Conservation (phyloP, 1,140 invertebrate genomes). For the Ceratosolen solmsi region DNA sequence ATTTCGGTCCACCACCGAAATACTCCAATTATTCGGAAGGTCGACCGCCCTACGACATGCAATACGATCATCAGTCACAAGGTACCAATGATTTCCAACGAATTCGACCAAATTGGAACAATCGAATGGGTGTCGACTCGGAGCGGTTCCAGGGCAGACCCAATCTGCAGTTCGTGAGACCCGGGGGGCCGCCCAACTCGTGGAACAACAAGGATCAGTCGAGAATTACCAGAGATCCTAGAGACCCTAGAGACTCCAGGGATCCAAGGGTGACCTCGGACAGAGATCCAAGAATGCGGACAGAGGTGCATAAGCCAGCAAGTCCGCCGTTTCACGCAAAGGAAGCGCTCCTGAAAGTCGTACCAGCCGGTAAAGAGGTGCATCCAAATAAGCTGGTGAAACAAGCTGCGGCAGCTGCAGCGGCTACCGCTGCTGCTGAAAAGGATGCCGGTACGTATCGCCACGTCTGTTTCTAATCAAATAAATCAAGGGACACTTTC, state of each 20-base stretch:
- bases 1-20: background rate
- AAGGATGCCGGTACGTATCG: constrained; percentile 30
- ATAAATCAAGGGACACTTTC: no score
- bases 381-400: constrained; percentile 35
- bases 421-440: constrained; percentile 9
- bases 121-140: background rate
- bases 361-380: constrained; percentile 38
- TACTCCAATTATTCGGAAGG: constrained; percentile 35
- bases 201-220: constrained; percentile 35
- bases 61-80: constrained; percentile 12
- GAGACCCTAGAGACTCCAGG: constrained; percentile 20
- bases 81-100: constrained; percentile 9
- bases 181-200: constrained; percentile 17
- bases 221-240: background rate
- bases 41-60: constrained; percentile 20
- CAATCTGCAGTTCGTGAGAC: constrained; percentile 22
- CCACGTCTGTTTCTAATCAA: background rate
- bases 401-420: background rate
- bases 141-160: constrained; percentile 16
- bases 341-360: background rate
- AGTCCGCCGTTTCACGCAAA: background rate
- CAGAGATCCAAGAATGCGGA: constrained; percentile 25
- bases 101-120: background rate
- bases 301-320: background rate
- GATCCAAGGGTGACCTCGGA: constrained; percentile 21